A percentile compares a stretch with the other conserved stretches of the same genome.
phyloP scores from a whole-genome alignment of 2,888 invertebrate species.

The Hyposoter didymator region DNA sequence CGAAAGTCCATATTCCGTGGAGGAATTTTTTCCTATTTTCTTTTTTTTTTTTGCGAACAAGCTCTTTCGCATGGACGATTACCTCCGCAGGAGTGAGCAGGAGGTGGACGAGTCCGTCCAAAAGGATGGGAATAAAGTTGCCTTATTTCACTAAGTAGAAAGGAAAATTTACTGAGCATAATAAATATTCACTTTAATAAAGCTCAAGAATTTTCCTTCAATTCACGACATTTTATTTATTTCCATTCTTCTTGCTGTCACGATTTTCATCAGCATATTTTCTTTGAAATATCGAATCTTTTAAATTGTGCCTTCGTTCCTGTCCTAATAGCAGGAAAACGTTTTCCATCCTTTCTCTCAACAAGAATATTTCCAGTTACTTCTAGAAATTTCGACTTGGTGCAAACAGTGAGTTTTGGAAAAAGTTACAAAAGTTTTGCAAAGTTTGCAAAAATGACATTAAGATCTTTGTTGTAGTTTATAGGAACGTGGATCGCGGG shows the following conservation, averaged over 20 bases:
- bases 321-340: not conserved
- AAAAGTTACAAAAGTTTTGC: too few species aligned
- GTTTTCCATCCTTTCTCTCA: not conserved
- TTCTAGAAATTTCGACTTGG: too few species aligned
- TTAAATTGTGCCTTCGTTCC: not conserved
- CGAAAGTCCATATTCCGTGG: slow-evolving; percentile 14
- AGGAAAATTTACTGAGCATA: slow-evolving; percentile 28
- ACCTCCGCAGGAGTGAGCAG: slow-evolving; percentile 32
- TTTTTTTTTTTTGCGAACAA: slow-evolving; percentile 50
- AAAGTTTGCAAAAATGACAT: too few species aligned
- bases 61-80: slow-evolving; percentile 59
- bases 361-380: too few species aligned
- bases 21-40: slow-evolving; percentile 40
- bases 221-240: slow-evolving; percentile 21
- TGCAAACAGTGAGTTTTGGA: too few species aligned
- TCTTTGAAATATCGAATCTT: not conserved
- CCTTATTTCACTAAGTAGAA: slow-evolving; percentile 53
- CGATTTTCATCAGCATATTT: not conserved
- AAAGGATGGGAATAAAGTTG: slow-evolving; percentile 17
- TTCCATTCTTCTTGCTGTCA: slow-evolving; percentile 12
- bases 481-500: too few species aligned
- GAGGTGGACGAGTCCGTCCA: slow-evolving; percentile 1
- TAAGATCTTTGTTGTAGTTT: too few species aligned
- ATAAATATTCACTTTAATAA: not conserved
- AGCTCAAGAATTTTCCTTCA: not conserved